Conservation (phyloP, 2,797 vertebrate genomes). For the Danionella dracula region DNA sequence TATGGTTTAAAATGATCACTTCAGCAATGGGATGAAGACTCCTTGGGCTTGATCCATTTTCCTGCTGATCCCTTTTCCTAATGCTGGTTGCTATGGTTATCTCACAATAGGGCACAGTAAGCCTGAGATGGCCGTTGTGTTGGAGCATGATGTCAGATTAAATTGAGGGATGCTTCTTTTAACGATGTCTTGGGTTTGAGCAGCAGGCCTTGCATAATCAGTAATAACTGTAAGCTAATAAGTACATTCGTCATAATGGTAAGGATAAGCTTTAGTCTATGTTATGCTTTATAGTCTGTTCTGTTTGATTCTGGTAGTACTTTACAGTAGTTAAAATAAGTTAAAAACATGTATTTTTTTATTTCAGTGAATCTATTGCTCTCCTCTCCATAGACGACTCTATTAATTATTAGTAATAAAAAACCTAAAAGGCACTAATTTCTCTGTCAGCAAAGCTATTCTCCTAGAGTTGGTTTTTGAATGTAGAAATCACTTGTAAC, state of each 20-base stretch:
- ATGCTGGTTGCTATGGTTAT: not conserved
- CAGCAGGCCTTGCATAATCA: not conserved
- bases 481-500: too few species aligned
- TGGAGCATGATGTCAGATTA: conserved; percentile 5
- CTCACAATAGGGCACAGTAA: not conserved
- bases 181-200: not conserved
- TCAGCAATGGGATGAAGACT: not conserved
- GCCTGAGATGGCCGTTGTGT: not conserved
- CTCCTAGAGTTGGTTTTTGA: too few species aligned
- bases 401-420: too few species aligned
- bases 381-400: too few species aligned
- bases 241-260: too few species aligned
- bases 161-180: not conserved
- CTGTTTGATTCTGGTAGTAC: too few species aligned
- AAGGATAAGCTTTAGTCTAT: not conserved
- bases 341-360: too few species aligned
- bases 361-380: too few species aligned
- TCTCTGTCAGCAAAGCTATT: too few species aligned
- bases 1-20: not conserved
- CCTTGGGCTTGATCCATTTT: not conserved
- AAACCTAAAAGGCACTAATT: too few species aligned
- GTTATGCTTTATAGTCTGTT: too few species aligned
- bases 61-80: not conserved
- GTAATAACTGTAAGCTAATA: not conserved
- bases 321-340: too few species aligned